phyloP scores from a whole-genome alignment of 2,888 invertebrate genomes.

The Lasioglossum malachurum region DNA sequence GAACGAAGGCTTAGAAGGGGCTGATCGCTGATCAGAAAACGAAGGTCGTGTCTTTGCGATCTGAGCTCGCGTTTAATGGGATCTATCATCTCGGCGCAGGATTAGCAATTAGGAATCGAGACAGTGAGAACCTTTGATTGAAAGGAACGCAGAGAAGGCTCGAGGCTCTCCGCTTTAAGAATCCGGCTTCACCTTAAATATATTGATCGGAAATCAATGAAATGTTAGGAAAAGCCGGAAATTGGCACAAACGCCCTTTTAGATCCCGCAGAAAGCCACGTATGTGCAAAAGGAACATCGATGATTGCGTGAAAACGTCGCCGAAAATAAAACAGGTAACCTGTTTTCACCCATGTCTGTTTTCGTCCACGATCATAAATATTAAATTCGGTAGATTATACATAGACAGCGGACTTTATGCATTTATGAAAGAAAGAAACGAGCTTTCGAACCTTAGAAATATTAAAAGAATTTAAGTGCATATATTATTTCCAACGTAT shows the following conservation, averaged over 20 bases:
- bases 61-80: background rate
- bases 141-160: background rate
- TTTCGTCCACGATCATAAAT: background rate
- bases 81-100: background rate
- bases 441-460: background rate
- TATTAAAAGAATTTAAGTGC: background rate
- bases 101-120: background rate
- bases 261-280: background rate
- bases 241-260: background rate
- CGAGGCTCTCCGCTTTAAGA: conserved; percentile 6
- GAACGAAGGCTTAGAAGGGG: conserved; percentile 22
- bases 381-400: background rate
- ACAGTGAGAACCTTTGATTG: background rate
- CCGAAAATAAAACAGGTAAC: background rate
- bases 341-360: background rate
- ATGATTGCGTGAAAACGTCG: background rate
- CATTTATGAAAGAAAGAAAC: background rate
- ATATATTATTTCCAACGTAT: background rate
- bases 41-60: conserved; percentile 6
- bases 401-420: background rate
- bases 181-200: background rate
- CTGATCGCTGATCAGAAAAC: background rate
- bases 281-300: background rate
- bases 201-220: conserved; percentile 19
- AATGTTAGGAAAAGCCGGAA: background rate